phyloP scores from a whole-genome alignment of 2,888 invertebrate genomes.

The Callinectes sapidus region DNA sequence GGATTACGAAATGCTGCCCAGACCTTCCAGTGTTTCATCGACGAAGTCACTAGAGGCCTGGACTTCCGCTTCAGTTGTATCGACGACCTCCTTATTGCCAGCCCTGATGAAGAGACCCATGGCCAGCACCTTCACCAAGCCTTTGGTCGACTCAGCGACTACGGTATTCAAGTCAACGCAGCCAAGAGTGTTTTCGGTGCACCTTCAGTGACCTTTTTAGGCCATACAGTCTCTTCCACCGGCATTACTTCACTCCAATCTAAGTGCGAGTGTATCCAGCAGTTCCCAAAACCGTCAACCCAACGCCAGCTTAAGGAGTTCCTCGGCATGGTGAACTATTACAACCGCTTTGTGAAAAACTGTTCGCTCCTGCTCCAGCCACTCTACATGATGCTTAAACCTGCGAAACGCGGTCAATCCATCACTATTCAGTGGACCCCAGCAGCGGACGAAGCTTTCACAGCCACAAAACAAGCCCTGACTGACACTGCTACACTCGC shows the following conservation, averaged over 20 bases:
- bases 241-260: background rate
- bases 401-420: no score
- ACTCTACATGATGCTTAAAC: no score
- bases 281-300: background rate
- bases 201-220: background rate
- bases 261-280: background rate
- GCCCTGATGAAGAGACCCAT: background rate
- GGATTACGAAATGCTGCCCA: background rate
- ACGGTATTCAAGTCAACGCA: background rate
- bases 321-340: conserved; percentile 36
- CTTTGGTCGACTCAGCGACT: background rate
- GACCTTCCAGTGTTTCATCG: background rate
- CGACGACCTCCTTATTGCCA: conserved; percentile 47
- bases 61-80: background rate
- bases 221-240: conserved; percentile 13
- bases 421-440: no score
- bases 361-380: no score
- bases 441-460: no score
- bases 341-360: no score
- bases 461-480: no score
- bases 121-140: background rate
- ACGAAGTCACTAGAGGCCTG: background rate
- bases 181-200: conserved; percentile 25
- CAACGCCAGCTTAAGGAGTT: conserved; percentile 17
- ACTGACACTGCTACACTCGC: no score